Evolutionary conservation across 2,888 invertebrate genomes (phyloP).

Genomic region (Xestia ashworthii): DNA sequence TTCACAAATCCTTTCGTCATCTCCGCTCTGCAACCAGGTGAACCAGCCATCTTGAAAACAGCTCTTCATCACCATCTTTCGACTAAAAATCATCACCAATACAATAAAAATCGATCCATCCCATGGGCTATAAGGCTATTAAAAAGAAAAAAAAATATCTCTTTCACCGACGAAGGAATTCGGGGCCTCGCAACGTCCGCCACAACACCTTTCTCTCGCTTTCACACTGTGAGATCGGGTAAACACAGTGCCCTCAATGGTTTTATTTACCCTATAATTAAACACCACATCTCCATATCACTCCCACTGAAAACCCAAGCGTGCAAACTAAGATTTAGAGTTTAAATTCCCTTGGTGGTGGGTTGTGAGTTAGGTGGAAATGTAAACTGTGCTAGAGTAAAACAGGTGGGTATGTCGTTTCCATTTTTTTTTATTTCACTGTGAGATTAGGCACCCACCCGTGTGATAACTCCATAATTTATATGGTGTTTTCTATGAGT

Average conservation of each 20-base stretch:
- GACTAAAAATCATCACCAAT: conserved; percentile 15
- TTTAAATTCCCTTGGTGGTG: conserved; percentile 18
- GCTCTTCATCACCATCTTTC: background rate
- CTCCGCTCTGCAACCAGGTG: background rate
- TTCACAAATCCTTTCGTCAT: background rate
- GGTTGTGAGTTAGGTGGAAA: conserved; percentile 11
- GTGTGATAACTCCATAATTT: conserved; percentile 58
- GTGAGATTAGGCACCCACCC: conserved; percentile 67
- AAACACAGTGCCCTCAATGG: conserved; percentile 82
- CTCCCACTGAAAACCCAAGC: conserved; percentile 33
- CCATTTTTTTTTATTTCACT: conserved; percentile 76
- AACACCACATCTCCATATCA: conserved; percentile 60
- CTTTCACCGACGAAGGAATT: conserved; percentile 85
- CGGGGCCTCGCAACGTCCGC: conserved; percentile 76
- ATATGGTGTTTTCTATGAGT: conserved; percentile 55
- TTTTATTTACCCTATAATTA: conserved; percentile 39
- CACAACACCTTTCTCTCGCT: conserved; percentile 85
- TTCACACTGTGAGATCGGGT: conserved; percentile 80
- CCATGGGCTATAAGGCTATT: conserved; percentile 44
- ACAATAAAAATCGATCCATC: conserved; percentile 58
- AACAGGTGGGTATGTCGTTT: conserved; percentile 78
- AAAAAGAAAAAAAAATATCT: conserved; percentile 72
- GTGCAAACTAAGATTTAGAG: conserved; percentile 10
- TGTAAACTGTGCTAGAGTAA: conserved; percentile 44
- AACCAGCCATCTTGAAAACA: background rate